A percentile compares a stretch with the other conserved stretches of the same genome.
Evolutionary conservation across 1,140 invertebrate species (phyloP).

Genomic region (Cecropterus lyciades): DNA sequence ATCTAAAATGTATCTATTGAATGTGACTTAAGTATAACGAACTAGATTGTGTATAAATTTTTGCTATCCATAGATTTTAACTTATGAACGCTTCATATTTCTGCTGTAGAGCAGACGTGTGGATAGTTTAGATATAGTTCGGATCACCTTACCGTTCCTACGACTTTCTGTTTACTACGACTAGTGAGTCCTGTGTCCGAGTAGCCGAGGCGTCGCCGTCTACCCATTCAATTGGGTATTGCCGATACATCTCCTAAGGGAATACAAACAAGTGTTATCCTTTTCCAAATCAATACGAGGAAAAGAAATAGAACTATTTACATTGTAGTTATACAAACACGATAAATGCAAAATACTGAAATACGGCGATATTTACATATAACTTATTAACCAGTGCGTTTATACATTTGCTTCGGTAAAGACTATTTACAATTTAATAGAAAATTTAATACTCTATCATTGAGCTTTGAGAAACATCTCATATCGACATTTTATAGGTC

Average conservation of each 20-base stretch:
- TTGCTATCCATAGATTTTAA: no score
- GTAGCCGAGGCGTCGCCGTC: slow-evolving; percentile 51
- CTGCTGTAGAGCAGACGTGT: no score
- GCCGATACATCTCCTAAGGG: slow-evolving; percentile 43
- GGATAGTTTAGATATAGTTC: no score
- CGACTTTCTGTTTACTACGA: slow-evolving; percentile 28
- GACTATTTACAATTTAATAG: no score
- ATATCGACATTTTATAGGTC: no score
- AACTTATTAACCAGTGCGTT: neutral
- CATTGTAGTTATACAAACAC: slow-evolving; percentile 37
- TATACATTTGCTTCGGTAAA: neutral
- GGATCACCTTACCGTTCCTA: neutral
- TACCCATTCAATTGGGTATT: slow-evolving; percentile 42
- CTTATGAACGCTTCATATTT: no score
- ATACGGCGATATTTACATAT: slow-evolving; percentile 7
- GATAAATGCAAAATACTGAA: slow-evolving; percentile 32
- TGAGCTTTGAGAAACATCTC: no score
- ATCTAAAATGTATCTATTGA: no score
- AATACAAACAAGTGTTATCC: slow-evolving; percentile 38
- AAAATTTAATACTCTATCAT: no score
- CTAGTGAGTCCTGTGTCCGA: slow-evolving; percentile 37
- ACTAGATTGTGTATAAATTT: no score
- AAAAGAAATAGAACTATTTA: slow-evolving; percentile 43
- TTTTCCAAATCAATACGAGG: slow-evolving; percentile 32
- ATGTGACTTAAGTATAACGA: no score